Evolutionary conservation across 23 tunicate genomes (phyloP), one percentile per base, ranked within the genome.

Genomic region (Styela plicata): DNA sequence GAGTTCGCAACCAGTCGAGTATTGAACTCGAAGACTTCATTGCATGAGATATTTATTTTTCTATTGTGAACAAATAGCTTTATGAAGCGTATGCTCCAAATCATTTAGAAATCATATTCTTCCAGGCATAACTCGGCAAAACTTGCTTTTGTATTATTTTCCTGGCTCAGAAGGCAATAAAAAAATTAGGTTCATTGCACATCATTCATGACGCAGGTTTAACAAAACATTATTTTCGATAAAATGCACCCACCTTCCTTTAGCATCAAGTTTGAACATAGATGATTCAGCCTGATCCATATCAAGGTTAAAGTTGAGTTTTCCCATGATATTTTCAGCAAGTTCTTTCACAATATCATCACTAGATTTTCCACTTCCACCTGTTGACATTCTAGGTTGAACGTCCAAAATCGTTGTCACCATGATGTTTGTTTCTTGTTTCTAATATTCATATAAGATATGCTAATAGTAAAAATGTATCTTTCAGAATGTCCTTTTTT

Each of bases 291-390:
- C 98, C 63, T 89, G 62, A 31, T 94, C 98, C 61, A 94, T 85
- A 69, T 94, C 98, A 31, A 94, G 88, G 27, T 52, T 81, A 80
- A 89, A 89, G n/a, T 85, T 63, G 57, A 94, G 17, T 63, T 94
- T 94, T 73, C 89, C 95, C 86, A 94, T 83, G 79, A 94, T 94
- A 82, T 83, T 94, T 69, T 91, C 85, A 0, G 98, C 94, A 3
- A 94, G 85, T 82, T 89, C 98, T 34, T 85, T 75, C 57, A 94
- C 98, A 74, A 89, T 94, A 69, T 94, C 98, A 70, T 94, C 98
- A 73, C 91, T 86, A 3, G 95, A 89, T 79, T 89, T 89, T 63
- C 98, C 98, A 63, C 98, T 90, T 79, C 83, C 91, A n/a, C 95
- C 98, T 31, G 86, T 74, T 13, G 88, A 71, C 62, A 78, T 83